Evolutionary conservation across 2,113 vertebrate species (phyloP).

Genomic region (Hippocampus barbouri): DNA sequence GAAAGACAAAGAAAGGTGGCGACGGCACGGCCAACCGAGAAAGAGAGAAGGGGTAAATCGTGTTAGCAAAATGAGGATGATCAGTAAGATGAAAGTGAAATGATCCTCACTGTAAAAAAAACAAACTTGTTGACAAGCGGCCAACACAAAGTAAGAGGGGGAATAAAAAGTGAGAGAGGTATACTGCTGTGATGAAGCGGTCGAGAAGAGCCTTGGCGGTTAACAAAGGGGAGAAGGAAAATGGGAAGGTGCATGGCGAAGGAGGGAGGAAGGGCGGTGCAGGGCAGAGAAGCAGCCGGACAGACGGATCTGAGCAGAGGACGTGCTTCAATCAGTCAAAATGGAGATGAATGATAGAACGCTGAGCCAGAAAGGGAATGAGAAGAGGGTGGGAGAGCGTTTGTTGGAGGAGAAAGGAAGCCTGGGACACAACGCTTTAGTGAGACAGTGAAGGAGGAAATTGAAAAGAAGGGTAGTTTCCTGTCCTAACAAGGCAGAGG

Average conservation of each 20-base stretch:
- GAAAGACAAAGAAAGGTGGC: slow-evolving; percentile 67
- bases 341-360: slow-evolving; percentile 19
- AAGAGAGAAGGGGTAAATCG: slow-evolving; percentile 38
- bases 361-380: slow-evolving; percentile 17
- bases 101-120: neutral
- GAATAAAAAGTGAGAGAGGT: neutral
- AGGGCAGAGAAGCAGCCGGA: slow-evolving; percentile 9
- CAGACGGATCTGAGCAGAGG: neutral
- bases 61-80: neutral
- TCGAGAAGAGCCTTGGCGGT: slow-evolving; percentile 6
- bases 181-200: slow-evolving; percentile 18
- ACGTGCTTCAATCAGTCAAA: neutral
- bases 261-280: slow-evolving; percentile 32
- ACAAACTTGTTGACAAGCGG: neutral
- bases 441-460: slow-evolving; percentile 36
- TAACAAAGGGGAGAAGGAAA: slow-evolving; percentile 40
- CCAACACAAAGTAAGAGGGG: neutral
- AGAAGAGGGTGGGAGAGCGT: slow-evolving; percentile 8
- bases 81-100: neutral
- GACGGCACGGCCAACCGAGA: slow-evolving; percentile 51
- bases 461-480: slow-evolving; percentile 48
- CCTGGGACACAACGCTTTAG: neutral
- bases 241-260: slow-evolving; percentile 37
- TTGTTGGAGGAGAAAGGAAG: neutral
- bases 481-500: slow-evolving; percentile 37